These are phyloP conservation scores for Catagonus wagneri DNA, from an alignment of 2,113 vertebrate species.

Conservation along the genomic window DNA sequence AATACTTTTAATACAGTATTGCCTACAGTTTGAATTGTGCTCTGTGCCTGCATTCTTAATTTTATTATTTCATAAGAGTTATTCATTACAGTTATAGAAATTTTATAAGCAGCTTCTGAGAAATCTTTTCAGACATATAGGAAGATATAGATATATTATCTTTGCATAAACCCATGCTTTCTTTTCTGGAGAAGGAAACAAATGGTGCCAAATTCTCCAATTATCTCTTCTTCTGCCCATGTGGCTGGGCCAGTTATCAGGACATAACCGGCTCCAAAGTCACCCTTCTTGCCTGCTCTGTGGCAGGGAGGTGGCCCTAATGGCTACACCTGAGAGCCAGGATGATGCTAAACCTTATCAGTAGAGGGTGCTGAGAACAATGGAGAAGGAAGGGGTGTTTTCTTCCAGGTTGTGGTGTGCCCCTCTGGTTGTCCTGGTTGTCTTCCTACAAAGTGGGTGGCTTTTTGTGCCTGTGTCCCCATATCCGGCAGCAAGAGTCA, in stretches of 20 bases:
- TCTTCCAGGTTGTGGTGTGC: not conserved
- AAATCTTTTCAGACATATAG: not conserved
- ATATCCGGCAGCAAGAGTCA: not conserved
- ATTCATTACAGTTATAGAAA: not conserved
- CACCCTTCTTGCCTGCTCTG: not conserved
- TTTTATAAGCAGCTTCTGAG: not conserved
- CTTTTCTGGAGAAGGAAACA: not conserved
- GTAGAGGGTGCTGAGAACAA: not conserved
- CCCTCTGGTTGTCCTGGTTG: not conserved
- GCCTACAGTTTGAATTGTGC: not conserved
- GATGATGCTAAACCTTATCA: not conserved
- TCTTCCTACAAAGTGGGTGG: not conserved
- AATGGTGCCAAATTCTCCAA: not conserved
- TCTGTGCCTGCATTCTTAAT: not conserved
- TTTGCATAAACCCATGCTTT: not conserved
- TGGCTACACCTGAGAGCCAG: not conserved
- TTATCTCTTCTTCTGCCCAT: not conserved
- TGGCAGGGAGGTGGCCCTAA: not conserved
- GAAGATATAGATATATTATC: not conserved
- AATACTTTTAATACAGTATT: not conserved
- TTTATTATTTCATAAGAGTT: slow-evolving; percentile 33
- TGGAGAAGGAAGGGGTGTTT: not conserved
- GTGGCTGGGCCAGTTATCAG: not conserved
- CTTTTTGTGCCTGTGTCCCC: not conserved
- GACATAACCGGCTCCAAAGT: not conserved